Percentiles rank a stretch among this genome's conserved stretches.
phyloP scores from a whole-genome alignment of 2,888 invertebrate species.

The Ctena decussata region DNA sequence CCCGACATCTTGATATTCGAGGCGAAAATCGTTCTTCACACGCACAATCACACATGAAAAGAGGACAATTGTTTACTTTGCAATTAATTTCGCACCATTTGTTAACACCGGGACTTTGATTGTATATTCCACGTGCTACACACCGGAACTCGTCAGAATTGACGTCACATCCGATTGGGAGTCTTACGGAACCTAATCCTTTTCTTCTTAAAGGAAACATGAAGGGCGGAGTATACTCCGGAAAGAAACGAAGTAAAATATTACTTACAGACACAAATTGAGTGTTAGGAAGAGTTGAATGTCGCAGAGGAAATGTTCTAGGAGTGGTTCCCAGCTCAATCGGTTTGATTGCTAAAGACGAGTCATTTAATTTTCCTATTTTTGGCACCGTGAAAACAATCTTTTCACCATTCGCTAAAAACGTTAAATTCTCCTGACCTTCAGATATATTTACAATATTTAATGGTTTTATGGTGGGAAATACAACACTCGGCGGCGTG shows the following conservation, averaged over 20 bases:
- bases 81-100: constrained; percentile 72
- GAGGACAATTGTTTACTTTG: constrained; percentile 62
- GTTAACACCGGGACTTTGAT: constrained; percentile 67
- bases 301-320: background rate
- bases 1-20: constrained; percentile 67
- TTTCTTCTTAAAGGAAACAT: constrained; percentile 34
- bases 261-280: constrained; percentile 64
- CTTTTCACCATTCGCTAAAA: constrained; percentile 17
- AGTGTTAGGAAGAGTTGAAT: constrained; percentile 40
- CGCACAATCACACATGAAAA: constrained; percentile 70
- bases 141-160: constrained; percentile 67
- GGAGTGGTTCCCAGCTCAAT: background rate
- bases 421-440: constrained; percentile 3
- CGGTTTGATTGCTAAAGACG: background rate
- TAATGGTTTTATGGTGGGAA: background rate
- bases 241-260: constrained; percentile 53
- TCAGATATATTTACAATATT: background rate
- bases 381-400: constrained; percentile 12
- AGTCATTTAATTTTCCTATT: constrained; percentile 6
- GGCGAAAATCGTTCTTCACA: constrained; percentile 54
- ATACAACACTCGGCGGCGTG: background rate
- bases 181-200: constrained; percentile 45
- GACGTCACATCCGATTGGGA: constrained; percentile 65
- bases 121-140: constrained; percentile 66
- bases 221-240: constrained; percentile 55